Conservation (phyloP, 2,888 invertebrate species). For the Baronia brevicornis region DNA sequence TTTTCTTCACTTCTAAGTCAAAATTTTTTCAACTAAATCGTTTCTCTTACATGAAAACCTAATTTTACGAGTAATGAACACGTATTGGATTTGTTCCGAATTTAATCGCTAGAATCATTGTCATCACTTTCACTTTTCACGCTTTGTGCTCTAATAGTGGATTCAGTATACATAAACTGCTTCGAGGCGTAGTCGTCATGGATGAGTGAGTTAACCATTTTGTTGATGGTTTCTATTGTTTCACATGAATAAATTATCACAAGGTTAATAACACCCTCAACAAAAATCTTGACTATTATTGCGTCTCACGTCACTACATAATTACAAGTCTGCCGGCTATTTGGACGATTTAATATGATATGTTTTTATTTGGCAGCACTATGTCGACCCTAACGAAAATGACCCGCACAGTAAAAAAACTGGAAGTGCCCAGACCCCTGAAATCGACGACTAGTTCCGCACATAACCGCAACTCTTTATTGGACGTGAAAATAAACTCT, state of each 20-base stretch:
- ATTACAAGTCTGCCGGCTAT: not conserved
- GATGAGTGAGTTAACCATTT: constrained; percentile 66
- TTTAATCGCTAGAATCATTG: constrained; percentile 72
- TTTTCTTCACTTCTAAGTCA: constrained; percentile 63
- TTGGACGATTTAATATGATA: constrained; percentile 17
- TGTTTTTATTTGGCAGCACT: constrained; percentile 48
- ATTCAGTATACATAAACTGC: constrained; percentile 47
- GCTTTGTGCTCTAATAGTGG: constrained; percentile 60
- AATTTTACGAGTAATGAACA: constrained; percentile 71
- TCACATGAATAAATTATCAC: constrained; percentile 48
- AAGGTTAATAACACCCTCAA: constrained; percentile 57
- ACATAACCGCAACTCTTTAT: constrained; percentile 67
- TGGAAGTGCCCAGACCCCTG: constrained; percentile 84
- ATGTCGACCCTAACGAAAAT: constrained; percentile 78
- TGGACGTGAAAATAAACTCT: constrained; percentile 72
- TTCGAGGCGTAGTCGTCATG: constrained; percentile 60
- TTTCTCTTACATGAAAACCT: constrained; percentile 63
- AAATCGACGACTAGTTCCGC: constrained; percentile 77
- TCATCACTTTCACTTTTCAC: constrained; percentile 74
- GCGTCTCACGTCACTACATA: constrained; percentile 25
- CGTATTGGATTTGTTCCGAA: constrained; percentile 73
- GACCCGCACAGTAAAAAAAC: constrained; percentile 82
- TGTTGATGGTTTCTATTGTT: constrained; percentile 43
- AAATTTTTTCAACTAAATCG: constrained; percentile 65
- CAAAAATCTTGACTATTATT: constrained; percentile 46